Percentiles rank a stretch among this genome's conserved stretches.
phyloP scores from a whole-genome alignment of 2,113 vertebrate genomes.

The Etia nguti region DNA sequence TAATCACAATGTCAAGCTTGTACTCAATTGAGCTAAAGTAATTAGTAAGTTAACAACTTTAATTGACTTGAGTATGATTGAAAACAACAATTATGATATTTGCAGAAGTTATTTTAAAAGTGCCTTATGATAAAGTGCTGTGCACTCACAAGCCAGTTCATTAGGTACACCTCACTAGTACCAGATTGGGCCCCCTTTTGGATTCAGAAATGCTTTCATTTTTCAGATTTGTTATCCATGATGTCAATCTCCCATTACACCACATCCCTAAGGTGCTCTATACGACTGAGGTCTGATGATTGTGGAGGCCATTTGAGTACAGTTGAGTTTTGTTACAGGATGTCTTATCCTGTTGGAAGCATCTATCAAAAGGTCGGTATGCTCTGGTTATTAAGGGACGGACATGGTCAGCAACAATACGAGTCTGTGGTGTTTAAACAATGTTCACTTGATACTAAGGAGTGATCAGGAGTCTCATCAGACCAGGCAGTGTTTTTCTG shows the following conservation, averaged over 20 bases:
- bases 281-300: not conserved
- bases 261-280: not conserved
- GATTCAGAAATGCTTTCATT: not conserved
- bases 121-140: not conserved
- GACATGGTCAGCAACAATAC: not conserved
- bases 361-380: not conserved
- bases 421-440: not conserved
- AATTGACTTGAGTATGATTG: not conserved
- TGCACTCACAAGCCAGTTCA: not conserved
- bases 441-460: not conserved
- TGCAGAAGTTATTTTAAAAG: not conserved
- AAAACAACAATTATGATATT: not conserved
- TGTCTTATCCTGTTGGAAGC: not conserved
- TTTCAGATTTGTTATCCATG: not conserved
- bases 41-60: not conserved
- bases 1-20: not conserved
- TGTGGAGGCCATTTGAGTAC: not conserved
- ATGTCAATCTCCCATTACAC: not conserved
- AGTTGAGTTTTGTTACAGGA: not conserved
- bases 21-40: not conserved
- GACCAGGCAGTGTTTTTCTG: not conserved
- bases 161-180: not conserved
- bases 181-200: not conserved
- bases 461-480: not conserved
- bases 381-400: not conserved